phyloP scores from a whole-genome alignment of 2,888 invertebrate species.

The Epinotia demarniana region DNA sequence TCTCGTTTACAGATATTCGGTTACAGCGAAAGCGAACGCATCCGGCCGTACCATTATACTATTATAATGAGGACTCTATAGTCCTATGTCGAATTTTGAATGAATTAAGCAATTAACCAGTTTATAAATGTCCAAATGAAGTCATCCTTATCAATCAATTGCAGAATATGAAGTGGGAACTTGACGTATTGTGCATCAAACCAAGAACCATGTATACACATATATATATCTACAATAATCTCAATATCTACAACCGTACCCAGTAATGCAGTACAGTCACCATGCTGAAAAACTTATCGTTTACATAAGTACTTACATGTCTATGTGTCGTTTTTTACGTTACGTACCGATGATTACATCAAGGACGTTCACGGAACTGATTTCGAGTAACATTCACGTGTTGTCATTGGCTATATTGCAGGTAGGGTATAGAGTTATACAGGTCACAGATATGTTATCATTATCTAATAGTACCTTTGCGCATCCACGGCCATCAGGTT shows the following conservation, averaged over 20 bases:
- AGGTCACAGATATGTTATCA: neutral
- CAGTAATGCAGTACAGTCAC: neutral
- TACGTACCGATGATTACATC: conserved; percentile 11
- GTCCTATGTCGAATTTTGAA: neutral
- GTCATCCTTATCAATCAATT: neutral
- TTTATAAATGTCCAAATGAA: neutral
- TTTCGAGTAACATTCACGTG: conserved; percentile 15
- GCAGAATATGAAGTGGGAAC: neutral
- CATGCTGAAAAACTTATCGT: neutral
- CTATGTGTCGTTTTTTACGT: conserved; percentile 32
- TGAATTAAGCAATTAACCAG: neutral
- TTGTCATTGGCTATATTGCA: neutral
- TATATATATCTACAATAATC: too few relatives aligned
- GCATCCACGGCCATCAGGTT: conserved; percentile 97
- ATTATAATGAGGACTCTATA: too few relatives aligned
- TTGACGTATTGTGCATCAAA: neutral
- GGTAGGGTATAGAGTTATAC: neutral
- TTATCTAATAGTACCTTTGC: conserved; percentile 83
- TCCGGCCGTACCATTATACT: neutral
- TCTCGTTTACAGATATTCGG: neutral
- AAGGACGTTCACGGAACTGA: conserved; percentile 39
- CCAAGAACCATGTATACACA: neutral
- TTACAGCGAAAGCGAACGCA: neutral
- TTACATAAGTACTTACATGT: neutral
- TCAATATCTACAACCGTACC: neutral